These are phyloP conservation scores for Macropus fuliginosus DNA, from an alignment of 2,797 vertebrate species.

Conservation along the genomic window DNA sequence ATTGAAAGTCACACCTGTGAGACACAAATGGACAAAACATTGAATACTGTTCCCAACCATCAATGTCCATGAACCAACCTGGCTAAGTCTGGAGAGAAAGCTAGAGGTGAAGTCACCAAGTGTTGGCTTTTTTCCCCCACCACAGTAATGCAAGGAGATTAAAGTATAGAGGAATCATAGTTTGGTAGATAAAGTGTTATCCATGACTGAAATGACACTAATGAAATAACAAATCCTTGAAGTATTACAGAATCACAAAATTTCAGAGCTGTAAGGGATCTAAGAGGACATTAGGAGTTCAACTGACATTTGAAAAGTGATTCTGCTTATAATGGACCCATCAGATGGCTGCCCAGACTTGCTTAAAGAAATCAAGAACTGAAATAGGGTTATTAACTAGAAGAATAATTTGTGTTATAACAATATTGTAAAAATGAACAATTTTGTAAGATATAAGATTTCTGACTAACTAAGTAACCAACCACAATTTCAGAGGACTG, in stretches of 20 bases:
- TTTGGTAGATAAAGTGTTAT: neutral
- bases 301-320: neutral
- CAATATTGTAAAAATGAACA: neutral
- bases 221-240: neutral
- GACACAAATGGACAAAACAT: neutral
- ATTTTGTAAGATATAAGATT: neutral
- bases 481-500: neutral
- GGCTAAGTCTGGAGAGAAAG: neutral
- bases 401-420: neutral
- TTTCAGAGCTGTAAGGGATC: neutral
- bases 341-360: neutral
- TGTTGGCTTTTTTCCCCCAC: neutral
- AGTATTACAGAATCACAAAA: neutral
- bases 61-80: neutral
- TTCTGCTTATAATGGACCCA: neutral
- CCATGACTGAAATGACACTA: neutral
- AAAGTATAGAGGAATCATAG: neutral
- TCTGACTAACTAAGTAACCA: neutral
- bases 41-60: neutral
- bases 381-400: neutral
- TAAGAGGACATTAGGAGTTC: neutral
- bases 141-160: neutral
- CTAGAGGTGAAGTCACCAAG: neutral
- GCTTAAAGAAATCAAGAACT: neutral
- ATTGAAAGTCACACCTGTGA: neutral